Percentiles rank a stretch among this genome's conserved stretches.
Conservation (phyloP, 2,797 vertebrate genomes). For the Rhinatrema bivittatum region DNA sequence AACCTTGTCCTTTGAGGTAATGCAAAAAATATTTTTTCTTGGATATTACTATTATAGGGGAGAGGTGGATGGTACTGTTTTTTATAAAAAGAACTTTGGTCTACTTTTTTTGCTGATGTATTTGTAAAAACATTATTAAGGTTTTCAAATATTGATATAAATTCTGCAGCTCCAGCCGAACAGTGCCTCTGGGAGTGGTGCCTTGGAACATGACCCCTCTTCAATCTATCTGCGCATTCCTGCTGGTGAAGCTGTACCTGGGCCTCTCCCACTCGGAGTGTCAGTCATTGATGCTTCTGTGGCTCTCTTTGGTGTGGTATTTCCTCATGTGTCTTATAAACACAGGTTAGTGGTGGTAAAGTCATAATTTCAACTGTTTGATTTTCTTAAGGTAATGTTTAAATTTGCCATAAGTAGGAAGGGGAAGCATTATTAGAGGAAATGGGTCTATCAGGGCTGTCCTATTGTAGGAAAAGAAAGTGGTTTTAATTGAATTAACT, state of each 20-base stretch:
- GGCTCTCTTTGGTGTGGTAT: constrained; percentile 95
- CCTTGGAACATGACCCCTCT: constrained; percentile 92
- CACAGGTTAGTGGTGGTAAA: constrained; percentile 78
- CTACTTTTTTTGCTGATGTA: neutral
- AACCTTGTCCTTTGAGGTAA: too few relatives aligned
- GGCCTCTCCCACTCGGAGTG: constrained; percentile 90
- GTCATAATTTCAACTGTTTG: neutral
- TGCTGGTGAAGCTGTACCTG: constrained; percentile 86
- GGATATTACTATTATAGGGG: too few relatives aligned
- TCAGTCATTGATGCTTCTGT: constrained; percentile 96
- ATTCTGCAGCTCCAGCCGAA: constrained; percentile 86
- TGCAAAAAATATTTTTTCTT: too few relatives aligned
- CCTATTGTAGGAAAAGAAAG: too few relatives aligned
- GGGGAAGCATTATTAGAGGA: too few relatives aligned
- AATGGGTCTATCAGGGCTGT: too few relatives aligned
- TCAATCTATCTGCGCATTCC: constrained; percentile 94
- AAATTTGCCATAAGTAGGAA: too few relatives aligned
- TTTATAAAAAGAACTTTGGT: too few relatives aligned
- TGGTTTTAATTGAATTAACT: too few relatives aligned
- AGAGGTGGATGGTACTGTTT: too few relatives aligned
- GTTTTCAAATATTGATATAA: constrained; percentile 1
- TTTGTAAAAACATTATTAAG: neutral
- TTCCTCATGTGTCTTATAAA: constrained; percentile 96
- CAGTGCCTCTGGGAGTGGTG: constrained; percentile 93
- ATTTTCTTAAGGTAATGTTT: too few relatives aligned